Conservation (phyloP, 2,797 vertebrate species). For the Chiroxiphia lanceolata region DNA sequence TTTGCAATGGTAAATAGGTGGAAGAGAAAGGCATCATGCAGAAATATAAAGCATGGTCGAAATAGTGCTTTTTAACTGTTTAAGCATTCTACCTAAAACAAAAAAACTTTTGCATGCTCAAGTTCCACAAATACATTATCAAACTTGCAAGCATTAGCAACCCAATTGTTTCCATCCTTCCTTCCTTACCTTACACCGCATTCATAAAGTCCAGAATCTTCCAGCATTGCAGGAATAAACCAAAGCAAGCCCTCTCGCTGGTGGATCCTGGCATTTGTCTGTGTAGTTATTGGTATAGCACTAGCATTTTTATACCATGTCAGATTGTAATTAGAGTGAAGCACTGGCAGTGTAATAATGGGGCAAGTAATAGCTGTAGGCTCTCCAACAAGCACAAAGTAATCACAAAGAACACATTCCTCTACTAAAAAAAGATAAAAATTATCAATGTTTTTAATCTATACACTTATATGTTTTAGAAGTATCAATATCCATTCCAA, state of each 20-base stretch:
- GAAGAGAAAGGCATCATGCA: background rate
- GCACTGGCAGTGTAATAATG: background rate
- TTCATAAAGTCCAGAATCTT: constrained; percentile 75
- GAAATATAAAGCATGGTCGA: background rate
- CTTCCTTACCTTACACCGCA: constrained; percentile 71
- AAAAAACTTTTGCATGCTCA: background rate
- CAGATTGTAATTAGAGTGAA: constrained; percentile 17
- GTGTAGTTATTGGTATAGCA: constrained; percentile 32
- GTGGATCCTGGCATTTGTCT: constrained; percentile 64
- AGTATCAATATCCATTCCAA: background rate
- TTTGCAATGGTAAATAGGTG: background rate
- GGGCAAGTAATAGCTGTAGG: constrained; percentile 55
- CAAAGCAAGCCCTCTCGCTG: constrained; percentile 69
- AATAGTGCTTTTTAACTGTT: background rate
- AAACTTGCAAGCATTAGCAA: background rate
- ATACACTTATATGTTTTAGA: background rate
- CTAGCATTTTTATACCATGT: constrained; percentile 72
- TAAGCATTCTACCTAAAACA: background rate
- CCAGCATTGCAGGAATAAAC: constrained; percentile 70
- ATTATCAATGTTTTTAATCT: background rate
- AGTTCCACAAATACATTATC: background rate
- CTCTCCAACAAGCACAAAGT: constrained; percentile 57
- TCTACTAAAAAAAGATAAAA: background rate
- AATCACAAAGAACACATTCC: background rate
- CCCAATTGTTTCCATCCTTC: background rate